These are phyloP conservation scores for Drosophila neoperkinsi DNA, from an alignment of 2,888 invertebrate genomes.

Conservation along the genomic window DNA sequence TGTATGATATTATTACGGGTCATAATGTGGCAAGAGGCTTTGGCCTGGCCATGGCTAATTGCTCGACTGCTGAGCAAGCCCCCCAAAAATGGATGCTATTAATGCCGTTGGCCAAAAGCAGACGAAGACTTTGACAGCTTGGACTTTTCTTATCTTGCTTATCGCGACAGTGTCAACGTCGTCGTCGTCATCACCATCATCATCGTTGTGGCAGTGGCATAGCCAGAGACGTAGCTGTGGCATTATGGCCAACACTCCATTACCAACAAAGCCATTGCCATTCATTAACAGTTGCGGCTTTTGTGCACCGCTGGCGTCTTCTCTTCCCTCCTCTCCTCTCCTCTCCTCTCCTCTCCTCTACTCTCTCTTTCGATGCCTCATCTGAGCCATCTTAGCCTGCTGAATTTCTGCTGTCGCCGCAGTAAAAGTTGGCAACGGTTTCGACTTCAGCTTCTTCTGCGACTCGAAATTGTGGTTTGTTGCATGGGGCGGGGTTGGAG, in stretches of 20 bases:
- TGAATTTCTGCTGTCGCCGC: constrained; percentile 61
- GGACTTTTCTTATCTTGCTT: constrained; percentile 61
- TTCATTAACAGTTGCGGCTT: constrained; percentile 75
- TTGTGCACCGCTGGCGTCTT: constrained; percentile 41
- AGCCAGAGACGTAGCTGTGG: constrained; percentile 22
- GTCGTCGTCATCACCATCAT: constrained; percentile 26
- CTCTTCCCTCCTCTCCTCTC: constrained; percentile 8
- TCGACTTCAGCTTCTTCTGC: constrained; percentile 14
- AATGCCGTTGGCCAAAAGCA: constrained; percentile 14
- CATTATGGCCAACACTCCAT: constrained; percentile 79
- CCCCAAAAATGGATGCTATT: constrained; percentile 13
- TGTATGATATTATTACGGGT: constrained; percentile 31
- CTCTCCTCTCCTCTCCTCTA: neutral
- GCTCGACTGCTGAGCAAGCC: constrained; percentile 9
- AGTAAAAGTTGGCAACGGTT: constrained; percentile 62
- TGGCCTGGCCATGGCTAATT: constrained; percentile 47
- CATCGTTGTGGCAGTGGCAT: constrained; percentile 47
- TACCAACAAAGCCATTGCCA: constrained; percentile 72
- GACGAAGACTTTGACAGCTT: constrained; percentile 32
- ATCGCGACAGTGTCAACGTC: constrained; percentile 65
- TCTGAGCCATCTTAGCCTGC: constrained; percentile 2
- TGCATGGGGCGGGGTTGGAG: neutral
- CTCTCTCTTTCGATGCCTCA: neutral
- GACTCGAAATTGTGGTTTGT: neutral
- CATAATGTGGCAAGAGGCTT: constrained; percentile 28